Evolutionary conservation across 2,113 vertebrate genomes (phyloP), one percentile per base, ranked within the genome.

Genomic region (Notarius quadriscutis): DNA sequence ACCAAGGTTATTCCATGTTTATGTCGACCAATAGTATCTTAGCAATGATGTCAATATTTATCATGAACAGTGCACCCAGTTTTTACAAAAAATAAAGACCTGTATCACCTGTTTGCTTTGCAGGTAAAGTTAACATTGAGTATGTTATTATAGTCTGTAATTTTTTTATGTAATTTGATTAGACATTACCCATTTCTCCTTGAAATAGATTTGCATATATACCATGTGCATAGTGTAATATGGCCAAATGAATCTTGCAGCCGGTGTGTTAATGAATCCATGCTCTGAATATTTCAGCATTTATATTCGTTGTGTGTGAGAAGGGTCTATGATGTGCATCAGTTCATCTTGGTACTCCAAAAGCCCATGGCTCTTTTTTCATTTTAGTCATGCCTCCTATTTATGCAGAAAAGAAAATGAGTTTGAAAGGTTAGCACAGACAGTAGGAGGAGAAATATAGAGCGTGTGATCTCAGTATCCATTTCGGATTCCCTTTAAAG

Each of bases 361-460:
- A 50, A 57, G 60, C 80, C n/a, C 50, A 51, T 57, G 81, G 57
- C 81, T 81, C 60, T 30, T 25, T 57, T 86, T 22, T 67, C 50
- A 83, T 89, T 86, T 86, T 78, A 89, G n/a, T 84, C 85, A 79
- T 63, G 53, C 88, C 71, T 86, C 81, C 65, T 84, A 84, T 86
- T 89, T 86, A 79, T 89, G 80, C 75, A 86, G 72, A 89, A 79
- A 80, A 55, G 80, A 84, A 87, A 84, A 72, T 87, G n/a, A 89
- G 81, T 71, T 72, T 71, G 72, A 69, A 86, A 75, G 84, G 69
- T 75, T 82, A 85, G 60, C 50, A 55, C 18, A 77, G 88, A 30
- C 48, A 1, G 15, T 53, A 62, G 7, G 74, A 75, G 60, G 58
- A 57, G 83, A 69, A 60, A 34, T 48, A 51, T 48, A 72, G 63